Evolutionary conservation across 2,888 invertebrate species (phyloP).

Genomic region (Tetranychus piercei): DNA sequence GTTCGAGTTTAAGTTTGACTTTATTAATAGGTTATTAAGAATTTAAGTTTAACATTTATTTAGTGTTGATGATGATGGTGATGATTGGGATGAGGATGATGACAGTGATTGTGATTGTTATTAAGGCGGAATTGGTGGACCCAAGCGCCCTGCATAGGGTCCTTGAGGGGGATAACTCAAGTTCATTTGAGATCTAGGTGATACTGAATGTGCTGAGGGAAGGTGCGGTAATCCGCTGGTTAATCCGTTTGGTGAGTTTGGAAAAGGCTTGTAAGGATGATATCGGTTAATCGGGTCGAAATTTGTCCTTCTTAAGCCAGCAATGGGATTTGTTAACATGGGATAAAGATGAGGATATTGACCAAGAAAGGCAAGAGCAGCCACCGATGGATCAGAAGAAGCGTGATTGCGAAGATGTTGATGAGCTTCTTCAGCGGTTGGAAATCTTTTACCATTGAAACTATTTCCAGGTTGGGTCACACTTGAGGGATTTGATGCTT

Average conservation of each 20-base stretch:
- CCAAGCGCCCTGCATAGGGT: slow-evolving; percentile 4
- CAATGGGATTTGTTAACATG: slow-evolving; percentile 2
- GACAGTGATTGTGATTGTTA: too few species aligned
- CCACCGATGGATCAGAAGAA: not conserved
- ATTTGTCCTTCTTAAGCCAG: not conserved
- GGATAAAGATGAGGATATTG: not conserved
- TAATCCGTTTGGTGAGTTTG: too few species aligned
- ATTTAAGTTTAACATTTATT: too few species aligned
- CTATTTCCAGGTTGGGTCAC: not conserved
- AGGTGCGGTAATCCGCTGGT: not conserved
- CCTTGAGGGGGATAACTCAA: not conserved
- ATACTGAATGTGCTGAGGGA: not conserved
- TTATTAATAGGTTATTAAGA: too few species aligned
- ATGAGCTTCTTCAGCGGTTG: not conserved
- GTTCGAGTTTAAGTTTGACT: too few species aligned
- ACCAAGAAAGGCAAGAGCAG: not conserved
- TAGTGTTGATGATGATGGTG: too few species aligned
- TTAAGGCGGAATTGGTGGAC: slow-evolving; percentile 3
- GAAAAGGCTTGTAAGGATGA: slow-evolving; percentile 3
- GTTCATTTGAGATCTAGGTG: not conserved
- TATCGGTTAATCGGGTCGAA: not conserved
- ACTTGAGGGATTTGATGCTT: not conserved
- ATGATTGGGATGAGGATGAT: too few species aligned
- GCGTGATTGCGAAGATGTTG: slow-evolving; percentile 9
- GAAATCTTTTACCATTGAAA: slow-evolving; percentile 11